phyloP scores from a whole-genome alignment of 2,797 vertebrate species.

The Crypturellus tataupa region DNA sequence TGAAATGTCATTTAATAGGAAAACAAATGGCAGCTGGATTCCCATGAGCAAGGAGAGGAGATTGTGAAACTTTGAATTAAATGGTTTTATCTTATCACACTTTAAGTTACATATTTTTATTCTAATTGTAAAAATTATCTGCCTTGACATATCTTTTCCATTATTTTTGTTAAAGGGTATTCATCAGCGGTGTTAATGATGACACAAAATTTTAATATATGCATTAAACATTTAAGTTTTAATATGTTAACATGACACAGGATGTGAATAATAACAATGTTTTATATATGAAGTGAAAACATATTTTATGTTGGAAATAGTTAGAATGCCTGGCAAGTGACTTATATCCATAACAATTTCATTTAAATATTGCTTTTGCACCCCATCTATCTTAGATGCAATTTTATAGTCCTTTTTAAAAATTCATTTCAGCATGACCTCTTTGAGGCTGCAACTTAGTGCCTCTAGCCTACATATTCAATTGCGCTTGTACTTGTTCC shows the following conservation, averaged over 20 bases:
- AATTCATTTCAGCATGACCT: slow-evolving; percentile 93
- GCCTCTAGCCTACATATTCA: slow-evolving; percentile 89
- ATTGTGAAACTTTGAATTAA: slow-evolving; percentile 74
- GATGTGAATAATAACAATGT: slow-evolving; percentile 88
- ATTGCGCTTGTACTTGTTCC: slow-evolving; percentile 88
- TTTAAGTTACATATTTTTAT: slow-evolving; percentile 81
- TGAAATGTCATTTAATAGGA: slow-evolving; percentile 83
- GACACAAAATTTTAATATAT: slow-evolving; percentile 86
- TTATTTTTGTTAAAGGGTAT: slow-evolving; percentile 81
- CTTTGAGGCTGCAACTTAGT: slow-evolving; percentile 87
- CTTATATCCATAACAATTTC: slow-evolving; percentile 90
- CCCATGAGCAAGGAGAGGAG: slow-evolving; percentile 50
- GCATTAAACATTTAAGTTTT: slow-evolving; percentile 89
- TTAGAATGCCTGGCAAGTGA: slow-evolving; percentile 85
- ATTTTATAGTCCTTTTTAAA: slow-evolving; percentile 93
- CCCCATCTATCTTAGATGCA: slow-evolving; percentile 91
- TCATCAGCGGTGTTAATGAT: slow-evolving; percentile 85
- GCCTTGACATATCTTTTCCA: slow-evolving; percentile 79
- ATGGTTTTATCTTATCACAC: slow-evolving; percentile 75
- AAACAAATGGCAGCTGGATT: slow-evolving; percentile 81
- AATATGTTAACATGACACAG: slow-evolving; percentile 85
- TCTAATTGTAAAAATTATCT: slow-evolving; percentile 85
- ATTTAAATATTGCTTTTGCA: slow-evolving; percentile 94
- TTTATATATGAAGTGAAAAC: slow-evolving; percentile 88
- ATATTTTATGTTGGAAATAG: slow-evolving; percentile 88